phyloP scores from a whole-genome alignment of 2,888 invertebrate species.

The Sminthurinus aureus region DNA sequence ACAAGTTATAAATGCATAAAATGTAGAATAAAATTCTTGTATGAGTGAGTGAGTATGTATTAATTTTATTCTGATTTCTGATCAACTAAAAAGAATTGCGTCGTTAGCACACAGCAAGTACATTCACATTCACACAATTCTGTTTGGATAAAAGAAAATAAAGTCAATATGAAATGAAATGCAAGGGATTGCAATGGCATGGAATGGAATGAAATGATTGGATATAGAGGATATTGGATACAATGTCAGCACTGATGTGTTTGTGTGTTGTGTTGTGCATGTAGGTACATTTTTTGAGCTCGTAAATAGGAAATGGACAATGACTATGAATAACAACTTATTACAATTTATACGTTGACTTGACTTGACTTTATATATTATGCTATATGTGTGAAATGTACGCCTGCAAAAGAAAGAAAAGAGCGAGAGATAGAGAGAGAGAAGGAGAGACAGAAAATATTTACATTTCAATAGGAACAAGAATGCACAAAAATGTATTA shows the following conservation, averaged over 20 bases:
- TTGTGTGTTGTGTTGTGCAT: not conserved
- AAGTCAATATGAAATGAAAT: not conserved
- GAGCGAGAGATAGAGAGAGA: too few species aligned
- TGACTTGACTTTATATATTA: too few species aligned
- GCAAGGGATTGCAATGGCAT: too few species aligned
- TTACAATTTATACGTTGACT: conserved; percentile 22
- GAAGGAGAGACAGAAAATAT: conserved; percentile 23
- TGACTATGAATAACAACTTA: conserved; percentile 36
- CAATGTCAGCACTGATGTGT: not conserved
- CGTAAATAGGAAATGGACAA: conserved; percentile 38
- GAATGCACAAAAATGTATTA: conserved; percentile 12
- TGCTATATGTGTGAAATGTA: too few species aligned
- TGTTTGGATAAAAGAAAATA: not conserved
- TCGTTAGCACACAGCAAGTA: not conserved
- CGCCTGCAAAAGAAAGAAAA: conserved; percentile 4
- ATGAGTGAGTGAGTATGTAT: too few species aligned
- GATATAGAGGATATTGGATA: not conserved
- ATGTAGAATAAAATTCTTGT: not conserved
- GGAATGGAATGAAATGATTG: not conserved
- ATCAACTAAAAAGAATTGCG: conserved; percentile 11
- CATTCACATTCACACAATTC: not conserved
- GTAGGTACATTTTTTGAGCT: not conserved
- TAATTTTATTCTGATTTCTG: not conserved
- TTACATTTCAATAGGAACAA: conserved; percentile 26
- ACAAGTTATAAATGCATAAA: not conserved